These are phyloP conservation scores for Palaemon carinicauda DNA, from an alignment of 1,140 invertebrate genomes.

Conservation along the genomic window DNA sequence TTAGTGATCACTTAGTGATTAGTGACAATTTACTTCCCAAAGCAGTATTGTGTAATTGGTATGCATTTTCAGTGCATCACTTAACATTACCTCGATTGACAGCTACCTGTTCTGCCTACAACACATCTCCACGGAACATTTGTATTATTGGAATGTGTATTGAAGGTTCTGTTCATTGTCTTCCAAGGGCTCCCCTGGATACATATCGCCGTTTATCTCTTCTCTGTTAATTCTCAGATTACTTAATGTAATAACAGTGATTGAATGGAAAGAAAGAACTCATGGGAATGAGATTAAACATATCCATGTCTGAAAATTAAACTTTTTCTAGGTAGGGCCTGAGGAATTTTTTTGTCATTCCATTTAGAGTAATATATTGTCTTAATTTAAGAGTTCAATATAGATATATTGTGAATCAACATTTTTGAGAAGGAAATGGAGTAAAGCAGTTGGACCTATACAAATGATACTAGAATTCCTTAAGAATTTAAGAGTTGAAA, in stretches of 20 bases:
- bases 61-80: slow-evolving; percentile 39
- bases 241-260: slow-evolving; percentile 18
- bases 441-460: too few relatives aligned
- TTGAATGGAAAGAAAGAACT: slow-evolving; percentile 29
- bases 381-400: slow-evolving; percentile 1
- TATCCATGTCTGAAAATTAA: slow-evolving; percentile 24
- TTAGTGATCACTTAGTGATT: not conserved
- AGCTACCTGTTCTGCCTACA: not conserved
- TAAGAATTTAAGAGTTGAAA: too few relatives aligned
- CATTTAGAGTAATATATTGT: slow-evolving; percentile 52
- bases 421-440: not conserved
- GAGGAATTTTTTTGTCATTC: slow-evolving; percentile 38
- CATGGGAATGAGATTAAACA: slow-evolving; percentile 52
- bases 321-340: slow-evolving; percentile 24
- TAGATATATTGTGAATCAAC: not conserved
- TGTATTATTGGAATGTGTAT: slow-evolving; percentile 21
- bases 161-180: slow-evolving; percentile 34
- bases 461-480: too few relatives aligned
- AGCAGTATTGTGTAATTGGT: slow-evolving; percentile 35
- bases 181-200: slow-evolving; percentile 44
- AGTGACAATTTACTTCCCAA: slow-evolving; percentile 16
- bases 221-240: not conserved
- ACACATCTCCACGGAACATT: not conserved
- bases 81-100: slow-evolving; percentile 1
- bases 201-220: slow-evolving; percentile 42